phyloP scores from a whole-genome alignment of 2,888 invertebrate genomes.

The Ochlodes sylvanus region DNA sequence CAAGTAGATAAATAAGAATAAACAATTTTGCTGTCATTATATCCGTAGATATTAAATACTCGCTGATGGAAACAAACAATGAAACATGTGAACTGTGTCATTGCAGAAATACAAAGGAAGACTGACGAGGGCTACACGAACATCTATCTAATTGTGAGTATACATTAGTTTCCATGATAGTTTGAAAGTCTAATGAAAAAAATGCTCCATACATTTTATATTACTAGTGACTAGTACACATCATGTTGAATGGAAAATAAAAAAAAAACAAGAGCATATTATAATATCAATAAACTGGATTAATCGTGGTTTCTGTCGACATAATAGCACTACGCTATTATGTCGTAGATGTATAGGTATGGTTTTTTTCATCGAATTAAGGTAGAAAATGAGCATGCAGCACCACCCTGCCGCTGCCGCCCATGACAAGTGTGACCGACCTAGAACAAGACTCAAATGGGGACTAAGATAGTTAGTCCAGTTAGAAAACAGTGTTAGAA shows the following conservation, averaged over 20 bases:
- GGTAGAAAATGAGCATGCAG: too few relatives aligned
- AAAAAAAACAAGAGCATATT: too few relatives aligned
- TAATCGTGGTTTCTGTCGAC: too few relatives aligned
- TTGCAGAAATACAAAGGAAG: constrained; percentile 30
- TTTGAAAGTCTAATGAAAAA: constrained; percentile 14
- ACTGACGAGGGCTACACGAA: constrained; percentile 19
- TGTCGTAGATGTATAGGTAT: too few relatives aligned
- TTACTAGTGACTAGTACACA: not conserved
- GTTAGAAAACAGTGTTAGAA: too few relatives aligned
- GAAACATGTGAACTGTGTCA: constrained; percentile 29
- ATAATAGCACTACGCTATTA: too few relatives aligned
- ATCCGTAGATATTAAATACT: constrained; percentile 29
- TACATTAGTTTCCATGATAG: not conserved
- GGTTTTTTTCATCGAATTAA: too few relatives aligned
- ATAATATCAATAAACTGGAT: too few relatives aligned
- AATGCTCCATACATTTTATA: constrained; percentile 13
- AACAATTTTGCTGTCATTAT: constrained; percentile 31
- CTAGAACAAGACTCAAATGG: too few relatives aligned
- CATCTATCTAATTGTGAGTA: constrained; percentile 21
- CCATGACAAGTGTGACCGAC: too few relatives aligned
- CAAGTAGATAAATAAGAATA: constrained; percentile 25
- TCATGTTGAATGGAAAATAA: constrained; percentile 7
- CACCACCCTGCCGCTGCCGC: too few relatives aligned
- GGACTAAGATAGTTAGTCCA: too few relatives aligned
- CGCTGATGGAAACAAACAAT: constrained; percentile 23